Conservation (phyloP, 2,797 vertebrate species). For the Dryobates pubescens region DNA sequence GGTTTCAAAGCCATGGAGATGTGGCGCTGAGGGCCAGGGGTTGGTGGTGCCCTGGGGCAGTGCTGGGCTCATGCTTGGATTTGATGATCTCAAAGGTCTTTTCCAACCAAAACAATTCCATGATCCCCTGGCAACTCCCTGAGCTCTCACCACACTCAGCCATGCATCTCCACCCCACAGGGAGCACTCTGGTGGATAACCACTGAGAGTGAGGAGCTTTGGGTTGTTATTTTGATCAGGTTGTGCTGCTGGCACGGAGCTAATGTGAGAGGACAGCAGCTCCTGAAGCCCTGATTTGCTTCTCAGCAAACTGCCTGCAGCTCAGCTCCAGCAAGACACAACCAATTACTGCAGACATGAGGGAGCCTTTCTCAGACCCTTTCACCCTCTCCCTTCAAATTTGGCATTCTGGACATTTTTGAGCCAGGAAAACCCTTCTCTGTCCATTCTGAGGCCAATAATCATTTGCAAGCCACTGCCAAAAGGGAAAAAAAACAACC, state of each 20-base stretch:
- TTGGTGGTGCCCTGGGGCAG: too few relatives aligned
- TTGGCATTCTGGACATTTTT: background rate
- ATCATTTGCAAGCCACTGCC: background rate
- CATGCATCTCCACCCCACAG: rapidly evolving
- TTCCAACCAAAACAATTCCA: too few relatives aligned
- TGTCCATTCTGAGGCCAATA: background rate
- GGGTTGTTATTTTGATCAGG: background rate
- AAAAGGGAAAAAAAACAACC: background rate
- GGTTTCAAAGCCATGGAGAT: too few relatives aligned
- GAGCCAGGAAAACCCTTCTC: background rate
- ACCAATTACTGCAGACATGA: background rate
- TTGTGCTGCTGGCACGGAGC: background rate
- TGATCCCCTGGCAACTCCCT: background rate
- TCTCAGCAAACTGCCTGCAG: background rate
- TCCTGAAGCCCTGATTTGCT: background rate
- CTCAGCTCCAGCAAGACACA: background rate
- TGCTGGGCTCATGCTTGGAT: too few relatives aligned
- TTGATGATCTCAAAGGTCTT: too few relatives aligned
- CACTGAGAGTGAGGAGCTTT: too few relatives aligned
- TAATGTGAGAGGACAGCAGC: background rate
- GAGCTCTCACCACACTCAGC: background rate
- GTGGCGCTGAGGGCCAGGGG: too few relatives aligned
- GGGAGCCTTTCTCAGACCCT: background rate
- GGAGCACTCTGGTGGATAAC: background rate
- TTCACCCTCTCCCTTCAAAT: background rate